phyloP scores from a whole-genome alignment of 37 sponge, comb jelly and placozoan species.

The Spongilla lacustris region DNA sequence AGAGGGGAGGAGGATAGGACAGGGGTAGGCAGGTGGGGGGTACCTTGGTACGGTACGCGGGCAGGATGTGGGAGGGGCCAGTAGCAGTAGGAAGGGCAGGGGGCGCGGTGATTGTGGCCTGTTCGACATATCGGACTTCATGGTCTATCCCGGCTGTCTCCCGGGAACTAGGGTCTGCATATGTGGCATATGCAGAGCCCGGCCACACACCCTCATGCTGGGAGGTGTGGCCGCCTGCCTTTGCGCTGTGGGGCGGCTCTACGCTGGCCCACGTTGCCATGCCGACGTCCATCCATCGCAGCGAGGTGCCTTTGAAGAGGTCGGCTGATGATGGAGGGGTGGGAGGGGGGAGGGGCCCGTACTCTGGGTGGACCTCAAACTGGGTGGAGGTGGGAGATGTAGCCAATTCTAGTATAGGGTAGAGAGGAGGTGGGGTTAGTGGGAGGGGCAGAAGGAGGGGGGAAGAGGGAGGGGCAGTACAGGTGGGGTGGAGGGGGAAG shows the following conservation, averaged over 20 bases:
- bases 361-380: background rate
- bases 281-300: too few relatives aligned
- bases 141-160: background rate
- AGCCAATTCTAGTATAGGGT: too few relatives aligned
- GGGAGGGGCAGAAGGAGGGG: too few relatives aligned
- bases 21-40: background rate
- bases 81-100: background rate
- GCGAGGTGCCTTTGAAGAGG: too few relatives aligned
- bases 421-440: background rate
- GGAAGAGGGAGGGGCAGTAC: too few relatives aligned
- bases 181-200: too few relatives aligned
- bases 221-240: too few relatives aligned
- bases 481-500: too few relatives aligned
- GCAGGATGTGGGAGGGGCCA: background rate
- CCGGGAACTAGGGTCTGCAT: background rate
- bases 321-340: background rate
- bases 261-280: background rate
- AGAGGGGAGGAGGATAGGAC: background rate
- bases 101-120: background rate
- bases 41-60: background rate
- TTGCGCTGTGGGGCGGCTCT: too few relatives aligned
- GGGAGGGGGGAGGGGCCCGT: background rate
- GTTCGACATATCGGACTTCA: background rate
- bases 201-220: too few relatives aligned
- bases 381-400: background rate